Conservation (phyloP, 1,140 invertebrate species). For the Helicoverpa zea region DNA sequence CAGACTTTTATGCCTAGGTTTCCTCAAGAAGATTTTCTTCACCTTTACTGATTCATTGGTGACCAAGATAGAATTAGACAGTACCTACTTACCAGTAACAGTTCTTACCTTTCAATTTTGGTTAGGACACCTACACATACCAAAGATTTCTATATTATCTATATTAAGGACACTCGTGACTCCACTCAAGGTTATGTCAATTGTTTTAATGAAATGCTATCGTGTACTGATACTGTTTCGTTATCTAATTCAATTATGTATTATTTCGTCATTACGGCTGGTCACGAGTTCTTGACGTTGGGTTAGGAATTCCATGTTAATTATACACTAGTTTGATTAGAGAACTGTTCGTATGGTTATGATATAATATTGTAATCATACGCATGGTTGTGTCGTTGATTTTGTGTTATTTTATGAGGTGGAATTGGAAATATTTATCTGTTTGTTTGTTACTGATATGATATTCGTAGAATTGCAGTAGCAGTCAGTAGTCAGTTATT, state of each 20-base stretch:
- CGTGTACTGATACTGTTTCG: conserved; percentile 68
- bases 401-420: not conserved
- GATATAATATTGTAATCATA: not conserved
- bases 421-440: not conserved
- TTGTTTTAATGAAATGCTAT: conserved; percentile 70
- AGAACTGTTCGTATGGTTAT: not conserved
- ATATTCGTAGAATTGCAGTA: not conserved
- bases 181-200: conserved; percentile 70
- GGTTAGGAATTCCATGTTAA: conserved; percentile 36
- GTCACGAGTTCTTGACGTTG: conserved; percentile 67
- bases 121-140: conserved; percentile 2
- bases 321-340: conserved; percentile 40
- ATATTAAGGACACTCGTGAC: conserved; percentile 69
- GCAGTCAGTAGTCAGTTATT: not conserved
- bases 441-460: not conserved
- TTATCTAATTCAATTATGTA: conserved; percentile 80
- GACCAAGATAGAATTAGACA: no score
- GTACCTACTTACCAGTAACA: no score
- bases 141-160: conserved; percentile 7
- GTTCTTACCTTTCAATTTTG: no score
- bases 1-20: no score
- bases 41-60: no score
- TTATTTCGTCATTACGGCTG: conserved; percentile 76
- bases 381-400: not conserved
- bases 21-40: no score